Conservation (phyloP, 2,888 invertebrate species). For the Dryomyza anilis region DNA sequence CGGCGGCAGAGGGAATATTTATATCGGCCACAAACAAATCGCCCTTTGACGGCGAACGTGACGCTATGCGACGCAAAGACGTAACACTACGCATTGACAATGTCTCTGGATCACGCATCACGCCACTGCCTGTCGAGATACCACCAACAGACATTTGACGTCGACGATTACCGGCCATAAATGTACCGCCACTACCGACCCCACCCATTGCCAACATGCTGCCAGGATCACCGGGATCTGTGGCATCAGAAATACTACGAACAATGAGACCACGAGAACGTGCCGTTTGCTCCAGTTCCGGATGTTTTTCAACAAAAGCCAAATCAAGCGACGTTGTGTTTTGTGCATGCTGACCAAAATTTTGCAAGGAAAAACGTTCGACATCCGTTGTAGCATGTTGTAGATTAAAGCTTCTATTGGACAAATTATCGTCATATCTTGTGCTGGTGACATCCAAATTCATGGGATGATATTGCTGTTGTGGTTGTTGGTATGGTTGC, state of each 20-base stretch:
- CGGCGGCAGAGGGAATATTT: too few species aligned
- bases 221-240: slow-evolving; percentile 39
- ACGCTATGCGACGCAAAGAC: slow-evolving; percentile 56
- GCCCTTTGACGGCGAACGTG: slow-evolving; percentile 55
- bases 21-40: slow-evolving; percentile 59
- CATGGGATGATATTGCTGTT: slow-evolving; percentile 39
- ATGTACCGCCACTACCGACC: slow-evolving; percentile 33
- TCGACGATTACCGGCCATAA: slow-evolving; percentile 43
- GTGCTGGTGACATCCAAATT: slow-evolving; percentile 33
- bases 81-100: slow-evolving; percentile 56
- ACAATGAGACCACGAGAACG: slow-evolving; percentile 55
- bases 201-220: not conserved
- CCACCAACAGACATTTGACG: slow-evolving; percentile 55
- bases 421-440: slow-evolving; percentile 48
- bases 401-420: slow-evolving; percentile 48
- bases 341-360: slow-evolving; percentile 39
- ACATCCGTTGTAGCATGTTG: slow-evolving; percentile 37
- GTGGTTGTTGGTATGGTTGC: slow-evolving; percentile 37
- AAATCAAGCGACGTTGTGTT: too few species aligned
- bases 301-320: slow-evolving; percentile 52
- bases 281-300: slow-evolving; percentile 52
- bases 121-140: slow-evolving; percentile 46
- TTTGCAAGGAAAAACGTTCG: slow-evolving; percentile 43
- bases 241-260: slow-evolving; percentile 56
- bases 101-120: slow-evolving; percentile 49